These are phyloP conservation scores for Siniperca scherzeri DNA, from an alignment of 2,797 vertebrate genomes.

Conservation along the genomic window DNA sequence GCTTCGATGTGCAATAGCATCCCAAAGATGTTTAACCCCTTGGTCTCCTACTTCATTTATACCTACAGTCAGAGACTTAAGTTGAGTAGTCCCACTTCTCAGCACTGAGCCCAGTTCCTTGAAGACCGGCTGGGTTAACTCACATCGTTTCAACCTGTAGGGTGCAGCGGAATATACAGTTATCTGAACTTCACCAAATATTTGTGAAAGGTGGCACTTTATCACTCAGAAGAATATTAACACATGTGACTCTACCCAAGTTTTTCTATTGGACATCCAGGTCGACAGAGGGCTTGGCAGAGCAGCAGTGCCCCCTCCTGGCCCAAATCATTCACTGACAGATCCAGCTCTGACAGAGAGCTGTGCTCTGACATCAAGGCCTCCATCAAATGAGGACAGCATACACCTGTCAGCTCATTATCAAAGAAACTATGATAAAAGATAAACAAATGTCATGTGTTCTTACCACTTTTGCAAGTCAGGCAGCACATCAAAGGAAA, in stretches of 20 bases:
- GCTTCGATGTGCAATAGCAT: conserved; percentile 83
- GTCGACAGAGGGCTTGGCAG: conserved; percentile 81
- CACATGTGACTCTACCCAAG: conserved; percentile 67
- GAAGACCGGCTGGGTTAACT: conserved; percentile 83
- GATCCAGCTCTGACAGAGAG: conserved; percentile 85
- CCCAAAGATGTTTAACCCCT: conserved; percentile 84
- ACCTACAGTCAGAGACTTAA: conserved; percentile 86
- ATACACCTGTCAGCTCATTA: conserved; percentile 74
- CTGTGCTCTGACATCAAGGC: conserved; percentile 80
- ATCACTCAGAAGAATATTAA: not conserved
- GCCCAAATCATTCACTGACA: conserved; percentile 87
- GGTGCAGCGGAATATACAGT: conserved; percentile 5
- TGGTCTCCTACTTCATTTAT: conserved; percentile 84
- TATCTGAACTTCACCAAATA: conserved; percentile 1
- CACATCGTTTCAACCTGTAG: conserved; percentile 85
- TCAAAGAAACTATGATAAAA: conserved; percentile 79
- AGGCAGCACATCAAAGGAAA: not conserved
- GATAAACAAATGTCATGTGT: not conserved
- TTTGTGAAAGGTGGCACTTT: conserved; percentile 24
- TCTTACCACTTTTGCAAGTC: not conserved
- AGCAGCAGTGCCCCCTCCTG: conserved; percentile 86
- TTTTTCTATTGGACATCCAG: conserved; percentile 81
- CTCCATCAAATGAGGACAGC: conserved; percentile 80
- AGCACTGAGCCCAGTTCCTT: conserved; percentile 81
- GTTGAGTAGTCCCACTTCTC: conserved; percentile 73